Percentiles rank a stretch among this genome's conserved stretches.
phyloP scores from a whole-genome alignment of 2,888 invertebrate genomes.

The Zaprionus lineosus region DNA sequence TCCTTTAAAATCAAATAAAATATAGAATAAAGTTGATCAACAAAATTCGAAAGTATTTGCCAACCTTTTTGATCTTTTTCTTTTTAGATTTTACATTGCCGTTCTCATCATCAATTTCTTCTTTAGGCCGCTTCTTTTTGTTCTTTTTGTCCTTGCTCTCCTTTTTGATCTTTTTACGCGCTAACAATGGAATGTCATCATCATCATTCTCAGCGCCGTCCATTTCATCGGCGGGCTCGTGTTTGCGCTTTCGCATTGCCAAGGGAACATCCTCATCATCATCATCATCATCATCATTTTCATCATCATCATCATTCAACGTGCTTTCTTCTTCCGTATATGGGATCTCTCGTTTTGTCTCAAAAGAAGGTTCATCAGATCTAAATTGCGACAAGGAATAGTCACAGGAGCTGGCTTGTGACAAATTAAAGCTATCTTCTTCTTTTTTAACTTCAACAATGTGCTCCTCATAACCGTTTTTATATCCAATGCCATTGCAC shows the following conservation, averaged over 20 bases:
- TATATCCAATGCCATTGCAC: slow-evolving; percentile 52
- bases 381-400: slow-evolving; percentile 88
- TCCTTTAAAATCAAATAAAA: slow-evolving; percentile 44
- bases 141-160: slow-evolving; percentile 85
- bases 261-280: slow-evolving; percentile 87
- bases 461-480: slow-evolving; percentile 71
- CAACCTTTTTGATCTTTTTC: slow-evolving; percentile 83
- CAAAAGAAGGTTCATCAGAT: slow-evolving; percentile 83
- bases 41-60: neutral
- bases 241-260: slow-evolving; percentile 84
- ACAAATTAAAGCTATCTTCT: slow-evolving; percentile 81
- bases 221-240: slow-evolving; percentile 23
- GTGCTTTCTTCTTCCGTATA: slow-evolving; percentile 81
- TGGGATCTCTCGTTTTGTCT: slow-evolving; percentile 78
- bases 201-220: slow-evolving; percentile 87
- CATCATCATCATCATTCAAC: slow-evolving; percentile 60
- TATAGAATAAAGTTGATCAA: neutral
- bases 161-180: slow-evolving; percentile 83
- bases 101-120: slow-evolving; percentile 84
- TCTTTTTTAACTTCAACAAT: slow-evolving; percentile 81
- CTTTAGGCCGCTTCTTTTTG: slow-evolving; percentile 85
- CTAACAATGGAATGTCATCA: slow-evolving; percentile 80
- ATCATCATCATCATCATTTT: slow-evolving; percentile 86
- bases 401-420: slow-evolving; percentile 88
- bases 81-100: slow-evolving; percentile 84